These are phyloP conservation scores for Helicolenus hilgendorfi DNA, from an alignment of 2,797 vertebrate species.

Conservation along the genomic window DNA sequence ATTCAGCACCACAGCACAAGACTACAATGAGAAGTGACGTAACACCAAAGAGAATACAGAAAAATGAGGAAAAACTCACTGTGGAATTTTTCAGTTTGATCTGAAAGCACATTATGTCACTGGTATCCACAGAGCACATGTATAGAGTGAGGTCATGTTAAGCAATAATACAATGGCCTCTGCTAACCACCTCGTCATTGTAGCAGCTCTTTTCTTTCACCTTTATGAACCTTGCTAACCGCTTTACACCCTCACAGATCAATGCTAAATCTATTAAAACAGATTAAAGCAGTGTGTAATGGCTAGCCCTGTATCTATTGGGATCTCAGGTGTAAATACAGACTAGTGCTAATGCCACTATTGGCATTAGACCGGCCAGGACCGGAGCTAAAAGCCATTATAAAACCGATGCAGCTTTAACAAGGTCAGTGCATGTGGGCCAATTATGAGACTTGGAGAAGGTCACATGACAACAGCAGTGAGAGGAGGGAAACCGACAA, in stretches of 20 bases:
- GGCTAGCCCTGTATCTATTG: conserved; percentile 58
- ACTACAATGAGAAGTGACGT: background rate
- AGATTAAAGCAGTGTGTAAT: conserved; percentile 75
- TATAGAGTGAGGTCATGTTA: conserved; percentile 41
- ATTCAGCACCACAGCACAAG: background rate
- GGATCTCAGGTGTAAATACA: conserved; percentile 80
- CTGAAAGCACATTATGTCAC: background rate
- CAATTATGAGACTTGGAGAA: conserved; percentile 49
- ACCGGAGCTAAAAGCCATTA: conserved; percentile 66
- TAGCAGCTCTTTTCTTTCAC: conserved; percentile 42
- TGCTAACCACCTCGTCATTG: conserved; percentile 6
- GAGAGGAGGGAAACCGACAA: conserved; percentile 9
- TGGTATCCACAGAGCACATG: background rate
- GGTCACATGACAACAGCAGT: conserved; percentile 53
- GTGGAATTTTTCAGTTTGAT: background rate
- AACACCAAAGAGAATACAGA: background rate
- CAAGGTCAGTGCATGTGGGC: conserved; percentile 58
- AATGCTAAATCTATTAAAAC: conserved; percentile 78
- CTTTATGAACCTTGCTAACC: conserved; percentile 65
- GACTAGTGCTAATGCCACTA: conserved; percentile 67
- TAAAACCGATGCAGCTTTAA: conserved; percentile 74
- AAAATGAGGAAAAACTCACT: background rate
- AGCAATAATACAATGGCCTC: conserved; percentile 5
- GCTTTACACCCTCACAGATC: conserved; percentile 75
- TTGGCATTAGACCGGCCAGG: conserved; percentile 44